A percentile compares a stretch with the other conserved stretches of the same genome.
Evolutionary conservation across 2,888 invertebrate genomes (phyloP).

Genomic region (Troides oblongomaculatus): DNA sequence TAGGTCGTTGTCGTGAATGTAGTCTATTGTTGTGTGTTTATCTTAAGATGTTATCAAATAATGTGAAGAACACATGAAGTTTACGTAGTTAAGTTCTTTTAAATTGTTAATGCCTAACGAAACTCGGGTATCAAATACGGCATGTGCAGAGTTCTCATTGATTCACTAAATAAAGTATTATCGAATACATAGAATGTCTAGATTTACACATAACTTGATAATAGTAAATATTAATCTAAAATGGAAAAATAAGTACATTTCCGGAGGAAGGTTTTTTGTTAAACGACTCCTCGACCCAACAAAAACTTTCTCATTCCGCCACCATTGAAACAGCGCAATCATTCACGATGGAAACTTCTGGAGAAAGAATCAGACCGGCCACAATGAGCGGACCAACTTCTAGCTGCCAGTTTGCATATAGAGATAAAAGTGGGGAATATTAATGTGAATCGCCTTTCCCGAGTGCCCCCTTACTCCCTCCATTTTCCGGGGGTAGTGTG

Average conservation of each 20-base stretch:
- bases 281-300: constrained; percentile 52
- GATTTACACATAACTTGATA: constrained; percentile 8
- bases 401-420: constrained; percentile 80
- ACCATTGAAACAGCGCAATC: constrained; percentile 77
- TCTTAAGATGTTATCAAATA: neutral
- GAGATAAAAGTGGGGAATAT: constrained; percentile 81
- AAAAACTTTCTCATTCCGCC: constrained; percentile 64
- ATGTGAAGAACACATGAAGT: neutral
- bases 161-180: too few relatives aligned
- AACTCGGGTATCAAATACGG: too few relatives aligned
- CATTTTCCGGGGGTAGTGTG: constrained; percentile 32
- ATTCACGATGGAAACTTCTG: constrained; percentile 64
- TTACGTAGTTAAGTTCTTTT: neutral
- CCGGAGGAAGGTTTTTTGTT: constrained; percentile 28
- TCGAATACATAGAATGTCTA: neutral
- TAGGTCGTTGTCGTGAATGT: neutral
- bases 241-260: constrained; percentile 18
- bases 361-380: constrained; percentile 69
- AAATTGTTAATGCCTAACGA: neutral
- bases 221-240: constrained; percentile 15
- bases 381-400: constrained; percentile 76
- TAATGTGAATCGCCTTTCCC: constrained; percentile 72
- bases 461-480: constrained; percentile 38
- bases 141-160: too few relatives aligned
- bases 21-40: neutral